phyloP scores from a whole-genome alignment of 1,140 invertebrate species.

The Oncopeltus fasciatus region DNA sequence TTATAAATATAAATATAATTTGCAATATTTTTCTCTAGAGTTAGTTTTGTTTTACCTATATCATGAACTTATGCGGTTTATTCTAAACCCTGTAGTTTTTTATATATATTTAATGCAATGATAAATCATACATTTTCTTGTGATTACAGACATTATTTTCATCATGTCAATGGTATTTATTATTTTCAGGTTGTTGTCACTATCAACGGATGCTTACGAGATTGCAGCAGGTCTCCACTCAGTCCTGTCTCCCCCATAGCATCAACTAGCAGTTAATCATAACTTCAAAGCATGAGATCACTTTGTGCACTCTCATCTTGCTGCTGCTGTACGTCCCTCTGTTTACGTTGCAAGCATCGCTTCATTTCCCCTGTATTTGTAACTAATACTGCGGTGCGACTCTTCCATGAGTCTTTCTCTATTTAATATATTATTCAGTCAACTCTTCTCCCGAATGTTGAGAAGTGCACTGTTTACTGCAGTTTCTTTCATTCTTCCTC shows the following conservation, averaged over 20 bases:
- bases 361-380: slow-evolving; percentile 11
- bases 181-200: slow-evolving; percentile 56
- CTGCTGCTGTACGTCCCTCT: slow-evolving; percentile 2
- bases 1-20: too few species aligned
- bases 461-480: not conserved
- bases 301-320: slow-evolving; percentile 13
- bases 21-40: too few species aligned
- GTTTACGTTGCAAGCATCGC: slow-evolving; percentile 14
- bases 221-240: slow-evolving; percentile 65
- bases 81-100: too few species aligned
- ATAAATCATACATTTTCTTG: too few species aligned
- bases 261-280: slow-evolving; percentile 69
- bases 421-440: not conserved
- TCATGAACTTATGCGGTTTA: too few species aligned
- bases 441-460: not conserved
- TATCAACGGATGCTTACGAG: slow-evolving; percentile 72
- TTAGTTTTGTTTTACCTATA: too few species aligned
- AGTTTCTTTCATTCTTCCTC: not conserved
- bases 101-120: too few species aligned
- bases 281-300: slow-evolving; percentile 7
- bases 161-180: too few species aligned
- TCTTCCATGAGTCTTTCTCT: not conserved
- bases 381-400: not conserved
- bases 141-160: too few species aligned
- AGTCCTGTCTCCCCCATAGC: slow-evolving; percentile 69